Conservation (phyloP, 2,797 vertebrate species). For the Carapus acus region DNA sequence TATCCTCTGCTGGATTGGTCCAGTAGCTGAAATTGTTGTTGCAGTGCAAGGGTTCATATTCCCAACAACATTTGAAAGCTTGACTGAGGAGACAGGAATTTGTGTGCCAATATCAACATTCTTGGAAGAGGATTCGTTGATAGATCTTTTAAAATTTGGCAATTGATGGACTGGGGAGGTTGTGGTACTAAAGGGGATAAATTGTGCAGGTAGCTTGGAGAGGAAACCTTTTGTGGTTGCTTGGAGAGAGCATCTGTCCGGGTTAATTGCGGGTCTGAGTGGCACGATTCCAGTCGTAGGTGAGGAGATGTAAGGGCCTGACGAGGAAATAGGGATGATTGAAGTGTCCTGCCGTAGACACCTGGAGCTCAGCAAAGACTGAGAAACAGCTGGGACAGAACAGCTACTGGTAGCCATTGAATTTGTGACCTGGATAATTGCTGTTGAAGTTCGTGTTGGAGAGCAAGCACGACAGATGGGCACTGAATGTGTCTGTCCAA, state of each 20-base stretch:
- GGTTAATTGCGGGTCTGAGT: conserved; percentile 38
- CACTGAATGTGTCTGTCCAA: conserved; percentile 55
- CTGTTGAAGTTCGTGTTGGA: conserved; percentile 56
- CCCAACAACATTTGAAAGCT: background rate
- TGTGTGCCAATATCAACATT: conserved; percentile 33
- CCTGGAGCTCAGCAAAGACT: conserved; percentile 73
- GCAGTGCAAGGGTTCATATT: conserved; percentile 9
- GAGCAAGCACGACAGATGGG: conserved; percentile 37
- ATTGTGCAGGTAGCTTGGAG: conserved; percentile 41
- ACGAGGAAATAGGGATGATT: conserved; percentile 43
- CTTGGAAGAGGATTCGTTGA: conserved; percentile 26
- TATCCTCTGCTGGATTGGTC: conserved; percentile 84
- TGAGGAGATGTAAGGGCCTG: conserved; percentile 22
- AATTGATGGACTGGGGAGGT: conserved; percentile 16
- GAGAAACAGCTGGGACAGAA: conserved; percentile 79
- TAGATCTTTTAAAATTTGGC: conserved; percentile 26
- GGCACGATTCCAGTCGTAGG: conserved; percentile 26
- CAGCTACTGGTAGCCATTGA: conserved; percentile 62
- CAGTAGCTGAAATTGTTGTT: conserved; percentile 42
- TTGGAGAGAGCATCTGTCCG: conserved; percentile 38
- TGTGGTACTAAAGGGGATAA: conserved; percentile 24
- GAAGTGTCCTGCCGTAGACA: conserved; percentile 68
- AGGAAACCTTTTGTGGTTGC: conserved; percentile 26
- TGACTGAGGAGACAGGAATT: conserved; percentile 16
- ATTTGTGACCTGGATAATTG: conserved; percentile 59